A percentile compares a stretch with the other conserved stretches of the same genome.
phyloP scores from a whole-genome alignment of 2,888 invertebrate species.

The Apamea crenata region DNA sequence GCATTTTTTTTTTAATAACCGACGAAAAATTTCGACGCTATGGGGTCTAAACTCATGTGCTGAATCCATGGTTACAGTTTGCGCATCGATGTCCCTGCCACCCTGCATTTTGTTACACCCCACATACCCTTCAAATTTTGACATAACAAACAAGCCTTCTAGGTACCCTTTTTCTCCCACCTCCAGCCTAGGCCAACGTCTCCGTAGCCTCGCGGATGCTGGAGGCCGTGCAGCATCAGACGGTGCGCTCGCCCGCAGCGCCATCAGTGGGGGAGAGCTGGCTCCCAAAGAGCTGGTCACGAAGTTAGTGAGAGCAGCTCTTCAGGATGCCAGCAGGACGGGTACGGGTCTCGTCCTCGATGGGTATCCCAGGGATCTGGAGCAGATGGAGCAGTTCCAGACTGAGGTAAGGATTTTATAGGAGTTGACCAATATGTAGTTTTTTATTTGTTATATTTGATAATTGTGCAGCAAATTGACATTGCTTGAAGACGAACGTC shows the following conservation, averaged over 20 bases:
- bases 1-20: no score
- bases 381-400: slow-evolving; percentile 97
- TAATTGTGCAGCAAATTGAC: no score
- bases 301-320: slow-evolving; percentile 93
- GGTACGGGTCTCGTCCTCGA: slow-evolving; percentile 97
- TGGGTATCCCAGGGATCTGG: slow-evolving; percentile 97
- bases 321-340: slow-evolving; percentile 89
- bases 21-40: no score
- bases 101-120: background rate
- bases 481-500: background rate
- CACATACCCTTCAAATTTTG: background rate
- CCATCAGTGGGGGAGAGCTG: slow-evolving; percentile 95
- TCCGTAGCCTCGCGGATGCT: slow-evolving; percentile 93
- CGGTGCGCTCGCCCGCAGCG: slow-evolving; percentile 92
- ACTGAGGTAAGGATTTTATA: slow-evolving; percentile 92
- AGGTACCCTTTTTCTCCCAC: background rate
- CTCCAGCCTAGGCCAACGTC: slow-evolving; percentile 93
- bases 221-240: slow-evolving; percentile 92
- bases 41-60: no score
- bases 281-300: slow-evolving; percentile 94
- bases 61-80: no score
- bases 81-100: no score
- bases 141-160: background rate
- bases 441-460: no score
- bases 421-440: background rate